phyloP scores from a whole-genome alignment of 2,797 vertebrate species.

The Enteromius paludinosus region DNA sequence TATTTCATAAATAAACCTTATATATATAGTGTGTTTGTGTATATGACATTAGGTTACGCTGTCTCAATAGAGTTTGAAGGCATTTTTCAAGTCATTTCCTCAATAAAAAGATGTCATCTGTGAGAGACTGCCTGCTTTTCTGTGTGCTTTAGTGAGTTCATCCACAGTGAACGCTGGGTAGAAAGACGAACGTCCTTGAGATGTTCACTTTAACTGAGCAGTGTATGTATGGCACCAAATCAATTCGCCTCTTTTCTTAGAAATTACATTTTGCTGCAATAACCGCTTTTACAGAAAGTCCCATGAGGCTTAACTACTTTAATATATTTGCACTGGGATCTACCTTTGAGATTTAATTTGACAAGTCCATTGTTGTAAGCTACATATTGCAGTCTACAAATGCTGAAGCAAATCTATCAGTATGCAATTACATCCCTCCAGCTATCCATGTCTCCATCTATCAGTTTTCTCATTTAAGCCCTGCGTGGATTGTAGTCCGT shows the following conservation, averaged over 20 bases:
- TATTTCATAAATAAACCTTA: neutral
- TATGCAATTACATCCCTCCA: slow-evolving; percentile 26
- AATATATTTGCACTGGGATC: slow-evolving; percentile 10
- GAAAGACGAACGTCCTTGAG: slow-evolving; percentile 26
- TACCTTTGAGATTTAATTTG: slow-evolving; percentile 28
- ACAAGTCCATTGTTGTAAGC: slow-evolving; percentile 1
- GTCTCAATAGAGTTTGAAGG: neutral
- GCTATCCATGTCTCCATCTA: slow-evolving; percentile 8
- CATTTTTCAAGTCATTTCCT: slow-evolving; percentile 2
- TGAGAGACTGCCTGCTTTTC: neutral
- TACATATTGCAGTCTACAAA: neutral
- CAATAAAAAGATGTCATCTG: neutral
- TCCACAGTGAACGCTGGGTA: slow-evolving; percentile 4
- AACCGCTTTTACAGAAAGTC: slow-evolving; percentile 14
- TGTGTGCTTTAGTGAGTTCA: neutral
- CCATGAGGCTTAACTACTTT: neutral
- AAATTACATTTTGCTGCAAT: slow-evolving; percentile 19
- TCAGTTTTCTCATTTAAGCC: slow-evolving; percentile 4
- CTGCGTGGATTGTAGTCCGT: slow-evolving; percentile 6
- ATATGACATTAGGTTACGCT: neutral
- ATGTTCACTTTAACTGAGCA: slow-evolving; percentile 7
- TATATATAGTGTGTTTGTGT: too few relatives aligned
- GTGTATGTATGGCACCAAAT: neutral
- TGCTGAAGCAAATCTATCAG: slow-evolving; percentile 18
- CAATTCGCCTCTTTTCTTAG: neutral